Evolutionary conservation across 2,113 vertebrate species (phyloP).

Genomic region (Amia ocellicauda): DNA sequence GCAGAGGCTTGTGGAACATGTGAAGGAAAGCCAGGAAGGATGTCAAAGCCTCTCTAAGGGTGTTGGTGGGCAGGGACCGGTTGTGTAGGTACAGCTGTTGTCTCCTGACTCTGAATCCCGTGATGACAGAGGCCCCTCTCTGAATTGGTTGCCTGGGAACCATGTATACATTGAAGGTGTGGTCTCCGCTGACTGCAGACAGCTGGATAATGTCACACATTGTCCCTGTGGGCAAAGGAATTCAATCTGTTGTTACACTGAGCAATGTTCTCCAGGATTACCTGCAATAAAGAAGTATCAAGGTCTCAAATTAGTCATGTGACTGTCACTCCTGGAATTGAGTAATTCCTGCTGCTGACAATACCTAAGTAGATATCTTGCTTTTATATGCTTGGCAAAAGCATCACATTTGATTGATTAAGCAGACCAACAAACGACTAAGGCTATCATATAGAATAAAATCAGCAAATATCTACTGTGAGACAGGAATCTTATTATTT

Average conservation of each 20-base stretch:
- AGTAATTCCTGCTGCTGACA: too few relatives aligned
- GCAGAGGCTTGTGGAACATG: slow-evolving; percentile 40
- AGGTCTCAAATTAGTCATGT: too few relatives aligned
- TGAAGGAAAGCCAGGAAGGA: slow-evolving; percentile 50
- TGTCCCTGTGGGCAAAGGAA: background rate
- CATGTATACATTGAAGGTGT: slow-evolving; percentile 44
- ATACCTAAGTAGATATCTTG: too few relatives aligned
- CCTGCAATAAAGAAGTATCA: too few relatives aligned
- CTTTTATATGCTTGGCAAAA: too few relatives aligned
- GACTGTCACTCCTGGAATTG: too few relatives aligned
- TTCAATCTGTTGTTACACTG: background rate
- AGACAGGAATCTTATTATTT: too few relatives aligned
- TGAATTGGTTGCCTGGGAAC: slow-evolving; percentile 37
- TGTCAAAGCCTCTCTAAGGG: slow-evolving; percentile 28
- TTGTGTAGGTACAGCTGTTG: background rate
- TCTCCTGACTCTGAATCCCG: slow-evolving; percentile 31
- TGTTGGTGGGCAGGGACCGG: slow-evolving; percentile 11
- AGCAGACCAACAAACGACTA: too few relatives aligned
- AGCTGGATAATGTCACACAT: slow-evolving; percentile 58
- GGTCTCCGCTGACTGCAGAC: slow-evolving; percentile 41
- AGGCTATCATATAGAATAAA: too few relatives aligned
- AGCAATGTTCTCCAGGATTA: too few relatives aligned
- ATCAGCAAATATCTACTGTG: too few relatives aligned
- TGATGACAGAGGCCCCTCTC: slow-evolving; percentile 28
- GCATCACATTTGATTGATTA: too few relatives aligned